These are phyloP conservation scores for Syngnathus rostellatus DNA, from an alignment of 2,797 vertebrate genomes.

Conservation along the genomic window DNA sequence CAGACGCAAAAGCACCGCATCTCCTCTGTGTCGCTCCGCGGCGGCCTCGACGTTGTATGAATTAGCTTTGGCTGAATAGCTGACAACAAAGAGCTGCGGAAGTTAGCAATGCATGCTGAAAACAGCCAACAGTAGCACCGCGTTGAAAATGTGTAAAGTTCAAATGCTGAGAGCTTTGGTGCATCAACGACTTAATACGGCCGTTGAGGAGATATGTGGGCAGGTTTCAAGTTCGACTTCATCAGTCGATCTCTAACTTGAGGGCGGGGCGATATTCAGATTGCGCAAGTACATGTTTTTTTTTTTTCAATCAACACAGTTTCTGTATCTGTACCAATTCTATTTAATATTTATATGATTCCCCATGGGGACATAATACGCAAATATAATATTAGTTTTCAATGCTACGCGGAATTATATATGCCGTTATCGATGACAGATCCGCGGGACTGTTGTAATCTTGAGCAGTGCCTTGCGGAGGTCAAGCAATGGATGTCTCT, in stretches of 20 bases:
- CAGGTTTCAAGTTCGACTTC: background rate
- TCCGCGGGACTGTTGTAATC: too few relatives aligned
- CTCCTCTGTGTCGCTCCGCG: background rate
- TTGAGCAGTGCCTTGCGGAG: too few relatives aligned
- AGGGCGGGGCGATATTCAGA: background rate
- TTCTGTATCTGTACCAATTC: too few relatives aligned
- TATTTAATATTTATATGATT: too few relatives aligned
- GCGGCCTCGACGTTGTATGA: background rate
- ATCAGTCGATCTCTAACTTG: background rate
- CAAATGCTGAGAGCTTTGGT: background rate
- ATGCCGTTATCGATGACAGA: too few relatives aligned
- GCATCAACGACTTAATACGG: background rate
- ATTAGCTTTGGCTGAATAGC: background rate
- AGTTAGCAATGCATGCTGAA: background rate
- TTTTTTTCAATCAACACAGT: too few relatives aligned
- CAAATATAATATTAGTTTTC: too few relatives aligned
- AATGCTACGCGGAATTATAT: too few relatives aligned
- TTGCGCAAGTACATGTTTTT: too few relatives aligned
- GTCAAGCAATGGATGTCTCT: too few relatives aligned
- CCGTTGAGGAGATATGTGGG: background rate
- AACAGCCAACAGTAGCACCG: background rate
- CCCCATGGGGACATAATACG: too few relatives aligned
- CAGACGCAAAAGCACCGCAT: background rate
- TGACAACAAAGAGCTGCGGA: background rate
- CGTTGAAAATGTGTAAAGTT: background rate